Conservation (phyloP, 2,797 vertebrate species). For the Clarias pachynema region DNA sequence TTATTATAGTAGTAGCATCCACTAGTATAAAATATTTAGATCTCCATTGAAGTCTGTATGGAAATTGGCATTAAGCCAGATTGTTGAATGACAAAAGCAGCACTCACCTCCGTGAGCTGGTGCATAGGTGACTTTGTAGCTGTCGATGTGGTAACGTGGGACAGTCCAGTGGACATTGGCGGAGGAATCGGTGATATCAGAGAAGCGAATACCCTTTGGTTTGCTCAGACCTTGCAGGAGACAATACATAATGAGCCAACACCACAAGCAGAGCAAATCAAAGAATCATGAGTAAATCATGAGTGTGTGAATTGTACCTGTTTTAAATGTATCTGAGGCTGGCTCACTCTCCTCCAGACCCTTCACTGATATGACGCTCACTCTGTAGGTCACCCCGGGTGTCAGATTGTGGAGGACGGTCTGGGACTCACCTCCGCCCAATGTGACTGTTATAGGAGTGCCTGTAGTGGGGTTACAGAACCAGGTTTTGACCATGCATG, state of each 20-base stretch:
- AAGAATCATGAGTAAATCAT: too few species aligned
- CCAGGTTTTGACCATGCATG: neutral
- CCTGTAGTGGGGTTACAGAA: slow-evolving; percentile 68
- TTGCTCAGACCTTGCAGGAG: slow-evolving; percentile 67
- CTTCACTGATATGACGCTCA: slow-evolving; percentile 84
- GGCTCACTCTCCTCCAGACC: slow-evolving; percentile 93
- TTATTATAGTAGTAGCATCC: too few species aligned
- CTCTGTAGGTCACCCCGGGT: slow-evolving; percentile 83
- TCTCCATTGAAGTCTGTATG: neutral
- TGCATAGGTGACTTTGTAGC: slow-evolving; percentile 83
- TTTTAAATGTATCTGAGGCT: slow-evolving; percentile 78
- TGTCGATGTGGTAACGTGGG: slow-evolving; percentile 80
- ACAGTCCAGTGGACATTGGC: slow-evolving; percentile 86
- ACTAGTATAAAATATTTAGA: neutral
- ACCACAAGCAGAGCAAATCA: neutral
- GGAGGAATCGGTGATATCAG: slow-evolving; percentile 87
- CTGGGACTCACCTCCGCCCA: slow-evolving; percentile 80
- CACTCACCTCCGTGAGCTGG: slow-evolving; percentile 85
- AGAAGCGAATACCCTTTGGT: slow-evolving; percentile 76
- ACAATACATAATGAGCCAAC: slow-evolving; percentile 1
- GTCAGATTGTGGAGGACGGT: slow-evolving; percentile 76
- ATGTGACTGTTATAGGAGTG: slow-evolving; percentile 72
- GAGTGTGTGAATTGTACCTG: slow-evolving; percentile 74
- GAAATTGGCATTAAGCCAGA: neutral
- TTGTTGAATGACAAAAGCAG: neutral